Evolutionary conservation across 2,797 vertebrate species (phyloP).

Genomic region (Aeoliscus strigatus): DNA sequence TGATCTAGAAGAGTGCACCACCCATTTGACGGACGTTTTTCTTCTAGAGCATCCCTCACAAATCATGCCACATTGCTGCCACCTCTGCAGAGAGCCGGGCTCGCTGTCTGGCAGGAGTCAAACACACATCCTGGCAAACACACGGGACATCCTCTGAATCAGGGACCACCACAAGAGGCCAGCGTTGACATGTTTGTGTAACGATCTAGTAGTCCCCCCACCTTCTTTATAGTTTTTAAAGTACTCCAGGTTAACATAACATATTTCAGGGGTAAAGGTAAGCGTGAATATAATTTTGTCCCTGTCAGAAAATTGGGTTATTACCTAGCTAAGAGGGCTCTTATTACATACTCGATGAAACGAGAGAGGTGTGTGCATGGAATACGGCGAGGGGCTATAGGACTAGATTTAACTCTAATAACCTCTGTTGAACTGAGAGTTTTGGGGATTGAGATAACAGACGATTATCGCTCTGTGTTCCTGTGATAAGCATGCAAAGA

Average conservation of each 20-base stretch:
- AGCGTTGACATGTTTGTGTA: constrained; percentile 68
- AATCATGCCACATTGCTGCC: constrained; percentile 53
- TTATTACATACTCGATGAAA: constrained; percentile 50
- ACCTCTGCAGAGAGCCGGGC: constrained; percentile 56
- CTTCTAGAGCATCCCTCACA: constrained; percentile 27
- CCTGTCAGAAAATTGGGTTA: constrained; percentile 55
- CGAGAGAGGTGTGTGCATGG: constrained; percentile 28
- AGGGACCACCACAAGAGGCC: constrained; percentile 70
- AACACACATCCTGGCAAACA: constrained; percentile 62
- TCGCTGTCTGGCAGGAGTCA: constrained; percentile 69
- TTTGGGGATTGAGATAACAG: constrained; percentile 70
- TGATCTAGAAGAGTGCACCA: constrained; percentile 29
- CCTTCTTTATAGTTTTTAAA: constrained; percentile 39
- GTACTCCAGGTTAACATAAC: constrained; percentile 46
- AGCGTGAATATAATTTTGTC: constrained; percentile 62
- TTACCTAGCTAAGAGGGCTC: constrained; percentile 60
- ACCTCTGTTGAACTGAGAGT: constrained; percentile 66
- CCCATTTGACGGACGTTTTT: neutral
- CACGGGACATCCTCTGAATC: constrained; percentile 27
- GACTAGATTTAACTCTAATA: constrained; percentile 63
- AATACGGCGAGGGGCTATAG: constrained; percentile 41
- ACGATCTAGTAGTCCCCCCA: constrained; percentile 36
- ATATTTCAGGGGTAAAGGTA: constrained; percentile 57
- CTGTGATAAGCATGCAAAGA: constrained; percentile 65
- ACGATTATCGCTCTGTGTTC: constrained; percentile 65